These are phyloP conservation scores for Leptopilina myrica DNA, from an alignment of 2,888 invertebrate species.

Conservation along the genomic window DNA sequence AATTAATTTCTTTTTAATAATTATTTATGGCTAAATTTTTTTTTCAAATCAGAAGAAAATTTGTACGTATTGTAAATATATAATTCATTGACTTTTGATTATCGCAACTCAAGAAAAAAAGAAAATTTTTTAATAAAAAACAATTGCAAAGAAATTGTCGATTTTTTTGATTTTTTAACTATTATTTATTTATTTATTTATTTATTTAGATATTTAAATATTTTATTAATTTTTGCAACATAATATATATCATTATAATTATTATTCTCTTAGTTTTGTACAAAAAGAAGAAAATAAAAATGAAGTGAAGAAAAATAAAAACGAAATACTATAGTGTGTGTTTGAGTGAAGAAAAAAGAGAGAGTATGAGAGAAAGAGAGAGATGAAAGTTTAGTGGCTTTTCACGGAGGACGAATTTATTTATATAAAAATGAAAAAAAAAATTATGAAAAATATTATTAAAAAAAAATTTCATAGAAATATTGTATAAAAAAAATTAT, in stretches of 20 bases:
- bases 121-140: constrained; percentile 51
- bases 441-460: too few relatives aligned
- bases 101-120: too few relatives aligned
- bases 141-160: constrained; percentile 46
- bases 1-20: constrained; percentile 40
- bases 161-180: constrained; percentile 48
- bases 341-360: too few relatives aligned
- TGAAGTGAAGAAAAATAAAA: not conserved
- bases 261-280: constrained; percentile 55
- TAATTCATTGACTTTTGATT: too few relatives aligned
- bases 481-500: too few relatives aligned
- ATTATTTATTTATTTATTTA: constrained; percentile 12
- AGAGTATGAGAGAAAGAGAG: too few relatives aligned
- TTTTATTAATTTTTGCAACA: constrained; percentile 53
- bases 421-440: too few relatives aligned
- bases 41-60: constrained; percentile 53
- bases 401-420: too few relatives aligned
- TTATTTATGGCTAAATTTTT: constrained; percentile 47
- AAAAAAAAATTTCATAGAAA: too few relatives aligned
- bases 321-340: too few relatives aligned
- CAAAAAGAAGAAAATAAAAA: constrained; percentile 45
- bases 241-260: constrained; percentile 41
- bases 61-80: constrained; percentile 60
- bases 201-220: constrained; percentile 23
- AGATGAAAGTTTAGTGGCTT: too few relatives aligned